Conservation (phyloP, 2,113 vertebrate genomes). For the Calcarius ornatus region DNA sequence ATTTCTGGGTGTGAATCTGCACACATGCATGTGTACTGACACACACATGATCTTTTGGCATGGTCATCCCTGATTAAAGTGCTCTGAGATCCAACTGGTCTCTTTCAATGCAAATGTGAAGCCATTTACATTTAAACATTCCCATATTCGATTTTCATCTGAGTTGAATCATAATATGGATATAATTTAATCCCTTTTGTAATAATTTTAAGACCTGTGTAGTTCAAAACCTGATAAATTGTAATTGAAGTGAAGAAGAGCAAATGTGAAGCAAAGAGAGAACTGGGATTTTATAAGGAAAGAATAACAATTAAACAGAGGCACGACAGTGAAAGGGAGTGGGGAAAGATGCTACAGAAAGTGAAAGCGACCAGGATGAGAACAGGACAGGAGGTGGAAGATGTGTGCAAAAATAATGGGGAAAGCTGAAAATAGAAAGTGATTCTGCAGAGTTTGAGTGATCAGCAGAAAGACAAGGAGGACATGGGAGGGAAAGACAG, state of each 20-base stretch:
- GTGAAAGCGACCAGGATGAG: not conserved
- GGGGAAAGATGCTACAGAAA: not conserved
- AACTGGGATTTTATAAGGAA: not conserved
- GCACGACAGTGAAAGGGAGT: not conserved
- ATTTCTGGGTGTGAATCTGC: not conserved
- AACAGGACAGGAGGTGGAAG: constrained; percentile 4
- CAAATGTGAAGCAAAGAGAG: not conserved
- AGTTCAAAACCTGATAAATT: not conserved
- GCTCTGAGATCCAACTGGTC: not conserved
- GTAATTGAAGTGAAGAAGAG: not conserved
- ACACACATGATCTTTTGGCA: not conserved
- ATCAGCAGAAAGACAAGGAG: constrained; percentile 27
- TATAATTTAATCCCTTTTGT: not conserved
- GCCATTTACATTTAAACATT: not conserved
- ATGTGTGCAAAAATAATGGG: constrained; percentile 17
- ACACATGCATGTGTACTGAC: not conserved
- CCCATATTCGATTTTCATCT: not conserved
- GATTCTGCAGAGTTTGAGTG: constrained; percentile 20
- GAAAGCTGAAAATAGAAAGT: constrained; percentile 32
- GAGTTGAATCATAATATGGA: not conserved
- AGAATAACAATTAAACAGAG: not conserved
- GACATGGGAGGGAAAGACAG: constrained; percentile 21
- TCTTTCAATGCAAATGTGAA: not conserved
- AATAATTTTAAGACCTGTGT: not conserved
- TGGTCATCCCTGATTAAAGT: not conserved